Base-by-base conservation (phyloP, 2,888 invertebrate species). In the Urechis unicinctus region DNA sequence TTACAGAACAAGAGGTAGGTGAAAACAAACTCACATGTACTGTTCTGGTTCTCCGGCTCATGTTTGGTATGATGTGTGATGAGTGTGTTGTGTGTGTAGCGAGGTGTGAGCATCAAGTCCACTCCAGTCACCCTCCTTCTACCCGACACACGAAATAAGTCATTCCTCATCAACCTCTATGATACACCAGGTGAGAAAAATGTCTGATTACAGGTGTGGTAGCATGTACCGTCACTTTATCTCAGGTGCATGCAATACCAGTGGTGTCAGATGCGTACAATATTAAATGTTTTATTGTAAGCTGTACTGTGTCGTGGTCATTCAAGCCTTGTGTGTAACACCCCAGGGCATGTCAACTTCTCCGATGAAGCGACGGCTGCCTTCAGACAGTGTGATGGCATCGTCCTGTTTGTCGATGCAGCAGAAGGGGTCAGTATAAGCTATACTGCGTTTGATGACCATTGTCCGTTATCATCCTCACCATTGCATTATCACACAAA, bases 291-390 rank as follows among this genome's bases (percentile, higher is more conserved):
- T 36, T 36, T 13, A 36, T 36, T 24, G 22, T 24, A n/a, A n/a
- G 17, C 5, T 25, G n/a, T 31, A 42, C 17, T 22, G 5, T 22
- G 6, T 9, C 31, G 21, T 41, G 41, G 13, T 41, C 41, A 41
- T n/a, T n/a, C 45, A 13, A 48, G 22, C 6, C 25, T 24, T 17
- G 9, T 36, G 9, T 17, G 17, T 36, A 9, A 13, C 36, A 9
- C 17, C 17, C 36, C 67, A 84, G 87, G 97, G 1, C 98, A 99
- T 81, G 97, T 99, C 0, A 99, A 99, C 78, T 98, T 97, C 78
- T 96, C 96, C 30, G 98, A 99, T 80, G 98, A 98, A 81, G 94
- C 91, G 2, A 95, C 97, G 0, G 96, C 98, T 2, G 93, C 96
- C 0, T 88, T 95, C 82, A 85, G 98, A 59, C 82, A 96, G 5